These are phyloP conservation scores for Campylorhamphus procurvoides DNA, from an alignment of 2,113 vertebrate genomes.

Conservation along the genomic window DNA sequence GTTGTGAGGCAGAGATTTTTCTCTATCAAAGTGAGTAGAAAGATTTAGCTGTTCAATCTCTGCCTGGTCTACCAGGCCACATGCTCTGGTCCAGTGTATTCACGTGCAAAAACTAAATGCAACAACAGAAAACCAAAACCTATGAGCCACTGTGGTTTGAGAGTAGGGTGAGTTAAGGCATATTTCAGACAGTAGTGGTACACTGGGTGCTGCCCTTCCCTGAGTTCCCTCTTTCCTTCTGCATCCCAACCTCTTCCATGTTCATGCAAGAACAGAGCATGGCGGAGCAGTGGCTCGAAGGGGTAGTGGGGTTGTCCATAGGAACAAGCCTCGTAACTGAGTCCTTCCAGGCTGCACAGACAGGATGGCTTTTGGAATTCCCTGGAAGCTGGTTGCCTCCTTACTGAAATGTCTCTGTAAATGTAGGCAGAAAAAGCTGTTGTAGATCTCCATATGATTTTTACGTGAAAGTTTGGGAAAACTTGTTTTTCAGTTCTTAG, in stretches of 20 bases:
- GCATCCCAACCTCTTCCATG: neutral
- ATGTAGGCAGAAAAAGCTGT: neutral
- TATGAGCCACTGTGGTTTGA: neutral
- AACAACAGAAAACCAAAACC: neutral
- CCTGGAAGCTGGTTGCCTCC: neutral
- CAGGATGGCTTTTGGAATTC: neutral
- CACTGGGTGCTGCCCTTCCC: neutral
- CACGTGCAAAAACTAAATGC: neutral
- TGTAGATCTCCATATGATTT: neutral
- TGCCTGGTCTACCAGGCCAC: neutral
- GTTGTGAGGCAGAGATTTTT: neutral
- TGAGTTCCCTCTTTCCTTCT: neutral
- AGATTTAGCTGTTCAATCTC: neutral
- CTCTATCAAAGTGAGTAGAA: fast-evolving
- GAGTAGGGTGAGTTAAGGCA: neutral
- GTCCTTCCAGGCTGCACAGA: neutral
- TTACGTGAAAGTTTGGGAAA: neutral
- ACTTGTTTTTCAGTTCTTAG: neutral
- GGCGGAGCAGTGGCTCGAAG: neutral
- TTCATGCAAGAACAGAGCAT: neutral
- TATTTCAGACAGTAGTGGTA: neutral
- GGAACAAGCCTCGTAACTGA: fast-evolving
- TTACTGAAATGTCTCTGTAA: neutral
- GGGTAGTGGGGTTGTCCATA: neutral
- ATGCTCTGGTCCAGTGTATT: neutral